Base-by-base conservation (phyloP, 2,888 invertebrate species). In the Melanostoma scalare region DNA sequence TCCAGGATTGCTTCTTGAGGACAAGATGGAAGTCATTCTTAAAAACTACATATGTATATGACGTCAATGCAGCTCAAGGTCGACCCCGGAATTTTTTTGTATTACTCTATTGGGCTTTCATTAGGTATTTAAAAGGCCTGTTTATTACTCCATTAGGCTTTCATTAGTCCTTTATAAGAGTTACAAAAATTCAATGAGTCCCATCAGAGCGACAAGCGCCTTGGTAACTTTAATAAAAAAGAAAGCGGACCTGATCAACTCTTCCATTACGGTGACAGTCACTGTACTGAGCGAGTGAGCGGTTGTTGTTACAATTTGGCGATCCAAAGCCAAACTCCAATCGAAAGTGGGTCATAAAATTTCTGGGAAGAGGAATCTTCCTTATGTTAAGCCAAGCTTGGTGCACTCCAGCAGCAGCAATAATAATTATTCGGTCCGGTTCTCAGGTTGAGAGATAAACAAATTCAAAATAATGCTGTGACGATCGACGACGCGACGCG, bases 261-360 rank as follows among this genome's bases (percentile, higher is more conserved):
- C 67, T 61, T 36, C 56, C 53, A 33, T 61, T 56, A n/a, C 52
- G 33, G 31, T 40, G 9, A 40, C 48, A 67, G 6, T 20, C 53
- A 48, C 58, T 53, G 44, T 35, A 36, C 6, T 48, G 4, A 33
- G 55, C 61, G 20, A 20, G 20, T 36, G 50, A 50, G 50, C 63
- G 31, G 35, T 61, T 67, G 63, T 46, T 74, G 82, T 50, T 79
- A 79, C 79, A 84, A 84, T 84, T 84, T 67, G 79, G 79, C 60
- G 61, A 79, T 84, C 67, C 60, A n/a, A 60, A 75, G 79, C 44
- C 71, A 48, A 79, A 71, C 84, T 75, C 52, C 65, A 75, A 84
- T 84, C 84, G 84, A 84, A 84, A 84, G 79, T 84, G 84, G 84
- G 84, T 84, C 84, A 84, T 84, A 84, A 84, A 84, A 79, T 79